Base-by-base conservation (phyloP, 37 sponge, comb jelly and placozoan species). In the Ianthella basta region DNA sequence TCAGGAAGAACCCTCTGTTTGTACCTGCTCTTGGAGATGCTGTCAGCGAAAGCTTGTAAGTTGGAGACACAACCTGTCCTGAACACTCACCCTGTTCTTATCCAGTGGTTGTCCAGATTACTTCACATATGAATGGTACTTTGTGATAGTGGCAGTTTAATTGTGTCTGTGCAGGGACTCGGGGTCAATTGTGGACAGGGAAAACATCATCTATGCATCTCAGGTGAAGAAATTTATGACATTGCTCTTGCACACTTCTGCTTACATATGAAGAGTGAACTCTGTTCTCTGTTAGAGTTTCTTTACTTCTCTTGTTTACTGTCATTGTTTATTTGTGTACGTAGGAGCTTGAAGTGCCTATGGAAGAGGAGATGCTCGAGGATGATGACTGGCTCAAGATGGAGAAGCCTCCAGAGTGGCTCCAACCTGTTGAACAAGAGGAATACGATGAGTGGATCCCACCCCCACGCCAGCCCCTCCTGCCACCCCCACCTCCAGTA, bases 1-100 rank as follows among this genome's bases (percentile, higher is more conserved):
- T 39, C 78, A 75, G 78, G 78, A 75, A 75, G 78, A 75, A 75
- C 21, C 78, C 78, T 40, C 25, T 75, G 78, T 75, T 75, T 75
- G 78, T 75, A 18, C 78, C 78, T 39, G 78, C 78, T 2, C 78
- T 75, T 75, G 78, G 78, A 14, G 78, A 75, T 40, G 78, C 78
- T 23, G 4, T 44, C 0, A 75, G 78, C 54, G 78, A 75, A 36
- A 75, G 78, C 25, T 32, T 75, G 78, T 75, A 75, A 75, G 78
- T 75, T 21, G 37, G 21, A 5, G 23, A 44, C 50, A 44, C 50
- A 44, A n/a, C n/a, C n/a, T n/a, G n/a, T n/a, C n/a, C n/a, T n/a
- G n/a, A n/a, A n/a, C n/a, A n/a, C n/a, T n/a, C n/a, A n/a, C n/a
- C n/a, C n/a, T n/a, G n/a, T n/a, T n/a, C n/a, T n/a, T n/a, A n/a